Evolutionary conservation across 1,140 invertebrate genomes (phyloP), one percentile per base, ranked within the genome.

Genomic region (Drosophila yakuba): DNA sequence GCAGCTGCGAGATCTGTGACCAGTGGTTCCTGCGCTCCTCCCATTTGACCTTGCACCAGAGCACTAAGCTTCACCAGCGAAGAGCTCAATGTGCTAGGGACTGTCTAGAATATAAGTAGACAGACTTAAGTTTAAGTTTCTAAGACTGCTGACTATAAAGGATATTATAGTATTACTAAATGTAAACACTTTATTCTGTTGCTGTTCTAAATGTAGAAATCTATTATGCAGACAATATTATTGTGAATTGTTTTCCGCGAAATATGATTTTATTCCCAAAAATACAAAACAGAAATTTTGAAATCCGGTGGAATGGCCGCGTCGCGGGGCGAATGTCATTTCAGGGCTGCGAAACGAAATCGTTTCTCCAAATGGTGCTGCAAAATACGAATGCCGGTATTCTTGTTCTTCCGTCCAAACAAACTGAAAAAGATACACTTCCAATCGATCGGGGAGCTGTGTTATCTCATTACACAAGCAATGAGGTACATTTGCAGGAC

Each of bases 1-100:
- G 2, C 38, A 85, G 82, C 38, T 85, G 82, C 41, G 74, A 81
- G 15, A 66, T 45, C 3, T 85, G 82, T 6, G 61, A 86, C 23
- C 69, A 78, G 17, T 71, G 82, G 78, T 85, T 86, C 58, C 4
- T 74, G 17, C 77, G 81, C n/a, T 62, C 68, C 1, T 47, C 68
- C 4, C 81, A 85, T 36, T 52, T 85, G 32, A 17, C 45, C 10
- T 14, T 75, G 17, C 82, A 85, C 17, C 54, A 67, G 39, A 67
- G 51, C 0, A 72, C 69, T 0, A 81, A 81, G 39, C 17, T 81
- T 10, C 82, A 85, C 12, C 71, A 68, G 15, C 69, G 39, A n/a
- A 71, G 64, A 71, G 25, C 25, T 0, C 2, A 20, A 7, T 56
- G 11, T 14, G 51, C 35, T 20, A 14, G 1, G 1, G 10, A 17